Percentiles rank a stretch among this genome's conserved stretches.
Conservation (phyloP, 2,797 vertebrate species). For the Uromys caudimaculatus region DNA sequence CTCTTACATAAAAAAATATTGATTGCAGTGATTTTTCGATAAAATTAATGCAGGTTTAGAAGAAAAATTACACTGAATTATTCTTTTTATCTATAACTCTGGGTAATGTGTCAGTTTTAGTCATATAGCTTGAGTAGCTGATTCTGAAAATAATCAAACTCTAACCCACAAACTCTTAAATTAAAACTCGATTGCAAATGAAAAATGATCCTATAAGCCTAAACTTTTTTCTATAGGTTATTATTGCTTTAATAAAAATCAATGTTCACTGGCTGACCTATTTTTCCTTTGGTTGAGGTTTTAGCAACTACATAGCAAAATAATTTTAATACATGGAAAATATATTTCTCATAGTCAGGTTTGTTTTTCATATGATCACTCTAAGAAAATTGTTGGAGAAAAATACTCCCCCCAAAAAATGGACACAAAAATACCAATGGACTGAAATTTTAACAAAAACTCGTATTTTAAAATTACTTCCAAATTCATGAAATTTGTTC, state of each 20-base stretch:
- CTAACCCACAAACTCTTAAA: slow-evolving; percentile 48
- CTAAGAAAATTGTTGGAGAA: neutral
- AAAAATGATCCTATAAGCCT: slow-evolving; percentile 61
- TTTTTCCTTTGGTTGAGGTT: slow-evolving; percentile 36
- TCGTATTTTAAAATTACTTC: neutral
- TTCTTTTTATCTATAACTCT: slow-evolving; percentile 70
- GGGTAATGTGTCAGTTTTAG: slow-evolving; percentile 67
- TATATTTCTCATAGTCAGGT: neutral
- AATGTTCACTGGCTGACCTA: slow-evolving; percentile 58
- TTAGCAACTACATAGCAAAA: slow-evolving; percentile 40
- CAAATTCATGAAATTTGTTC: neutral
- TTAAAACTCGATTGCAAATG: slow-evolving; percentile 60
- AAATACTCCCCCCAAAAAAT: neutral
- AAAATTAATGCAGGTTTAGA: slow-evolving; percentile 56
- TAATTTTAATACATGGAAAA: slow-evolving; percentile 38
- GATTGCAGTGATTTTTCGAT: slow-evolving; percentile 29
- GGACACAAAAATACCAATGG: neutral
- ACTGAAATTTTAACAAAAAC: slow-evolving; percentile 7
- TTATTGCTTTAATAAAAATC: slow-evolving; percentile 75
- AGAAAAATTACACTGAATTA: slow-evolving; percentile 63
- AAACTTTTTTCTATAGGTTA: slow-evolving; percentile 32
- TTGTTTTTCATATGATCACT: slow-evolving; percentile 66
- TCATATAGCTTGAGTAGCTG: slow-evolving; percentile 32
- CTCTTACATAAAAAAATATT: slow-evolving; percentile 30
- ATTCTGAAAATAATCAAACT: slow-evolving; percentile 64